Conservation (phyloP, 2,888 invertebrate species). For the Zhuqinia jingwanae region DNA sequence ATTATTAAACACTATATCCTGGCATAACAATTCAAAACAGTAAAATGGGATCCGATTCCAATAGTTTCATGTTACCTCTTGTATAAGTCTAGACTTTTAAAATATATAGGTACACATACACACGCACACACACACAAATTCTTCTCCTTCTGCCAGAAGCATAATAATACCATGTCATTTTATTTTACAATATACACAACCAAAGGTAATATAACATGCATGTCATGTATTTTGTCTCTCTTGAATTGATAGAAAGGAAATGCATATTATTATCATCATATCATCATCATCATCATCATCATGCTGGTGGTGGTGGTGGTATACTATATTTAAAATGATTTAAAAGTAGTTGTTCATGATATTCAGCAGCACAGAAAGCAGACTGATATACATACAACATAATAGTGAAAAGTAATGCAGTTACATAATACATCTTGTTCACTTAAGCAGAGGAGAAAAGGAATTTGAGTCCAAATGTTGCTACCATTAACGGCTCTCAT, state of each 20-base stretch:
- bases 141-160: not conserved
- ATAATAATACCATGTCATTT: no score
- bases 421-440: not conserved
- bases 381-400: no score
- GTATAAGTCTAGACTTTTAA: slow-evolving; percentile 12
- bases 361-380: no score
- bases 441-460: slow-evolving; percentile 7
- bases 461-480: slow-evolving; percentile 45
- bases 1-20: slow-evolving; percentile 35
- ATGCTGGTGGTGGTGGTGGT: no score
- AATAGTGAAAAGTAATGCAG: not conserved
- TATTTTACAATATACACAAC: not conserved
- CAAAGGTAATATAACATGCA: not conserved
- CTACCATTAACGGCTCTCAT: slow-evolving; percentile 19
- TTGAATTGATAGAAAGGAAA: slow-evolving; percentile 34
- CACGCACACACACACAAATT: no score
- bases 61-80: slow-evolving; percentile 46
- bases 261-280: no score
- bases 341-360: slow-evolving; percentile 21
- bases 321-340: slow-evolving; percentile 38
- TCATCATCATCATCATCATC: no score
- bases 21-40: slow-evolving; percentile 33
- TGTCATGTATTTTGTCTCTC: slow-evolving; percentile 23
- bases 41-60: slow-evolving; percentile 58
- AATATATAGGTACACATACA: not conserved